Base-by-base conservation (phyloP, 2,797 vertebrate species). In the Poeciliopsis presidionis region DNA sequence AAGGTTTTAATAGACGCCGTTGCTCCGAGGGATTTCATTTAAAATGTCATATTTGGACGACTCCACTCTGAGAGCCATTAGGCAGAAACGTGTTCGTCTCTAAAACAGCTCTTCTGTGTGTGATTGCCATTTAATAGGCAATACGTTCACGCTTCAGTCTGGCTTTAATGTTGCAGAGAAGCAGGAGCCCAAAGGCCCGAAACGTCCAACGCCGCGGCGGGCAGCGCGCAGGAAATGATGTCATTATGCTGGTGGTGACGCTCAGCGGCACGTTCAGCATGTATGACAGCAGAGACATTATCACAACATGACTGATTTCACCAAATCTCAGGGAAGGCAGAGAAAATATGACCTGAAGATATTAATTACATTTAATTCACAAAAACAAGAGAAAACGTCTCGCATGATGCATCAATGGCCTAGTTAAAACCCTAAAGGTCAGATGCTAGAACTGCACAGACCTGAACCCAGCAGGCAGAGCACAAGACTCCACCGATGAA, bases 111-210 rank as follows among this genome's bases (percentile, higher is more conserved):
- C 88, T 86, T 90, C 88, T 82, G 81, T 86, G 84, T 84, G 87
- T 82, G 90, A 93, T 93, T 93, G 90, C 86, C 83, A 73, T 91
- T 93, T 94, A 94, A 94, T 91, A 90, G 76, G 75, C 86, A 85
- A 82, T 92, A 90, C 89, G 86, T 91, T 92, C 82, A 87, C 74
- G 86, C 89, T 87, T 84, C 86, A 83, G 86, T 59, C 86, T 81
- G 33, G 72, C 86, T 83, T 73, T 89, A 90, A 92, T 90, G 90
- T 79, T 53, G 84, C 81, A 5, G 79, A 13, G 76, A 88, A 81
- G 76, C 14, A 4, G 86, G 28, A 86, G 86, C 85, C 78, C 81
- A 45, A 65, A 49, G 87, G 89, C 87, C 91, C 70, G 16, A 22
- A 80, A 85, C 81, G 25, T 80, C 90, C 91, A 67, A 86, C 8